A percentile compares a stretch with the other conserved stretches of the same genome.
Conservation (phyloP, 2,888 invertebrate genomes). For the Tupiocoris notatus region DNA sequence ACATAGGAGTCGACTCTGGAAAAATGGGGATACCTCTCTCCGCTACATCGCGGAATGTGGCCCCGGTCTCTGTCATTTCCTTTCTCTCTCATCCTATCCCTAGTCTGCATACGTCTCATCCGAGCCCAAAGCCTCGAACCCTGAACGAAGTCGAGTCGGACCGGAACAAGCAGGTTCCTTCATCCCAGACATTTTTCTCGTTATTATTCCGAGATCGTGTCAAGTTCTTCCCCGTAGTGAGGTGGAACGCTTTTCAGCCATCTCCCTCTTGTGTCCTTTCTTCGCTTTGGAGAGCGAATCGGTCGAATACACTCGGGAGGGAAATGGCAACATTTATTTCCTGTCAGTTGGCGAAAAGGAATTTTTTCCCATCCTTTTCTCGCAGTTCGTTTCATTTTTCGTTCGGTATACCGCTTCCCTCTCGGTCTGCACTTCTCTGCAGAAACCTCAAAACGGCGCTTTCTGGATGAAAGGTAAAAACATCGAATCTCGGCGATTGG, state of each 20-base stretch:
- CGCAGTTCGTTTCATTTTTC: neutral
- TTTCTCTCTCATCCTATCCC: no score
- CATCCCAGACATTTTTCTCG: slow-evolving; percentile 35
- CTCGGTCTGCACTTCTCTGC: neutral
- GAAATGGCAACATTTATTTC: slow-evolving; percentile 45
- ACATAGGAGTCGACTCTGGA: neutral
- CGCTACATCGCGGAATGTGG: slow-evolving; percentile 21
- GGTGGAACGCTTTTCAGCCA: neutral
- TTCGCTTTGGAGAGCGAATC: slow-evolving; percentile 33
- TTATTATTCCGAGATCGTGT: slow-evolving; percentile 40
- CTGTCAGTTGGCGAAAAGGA: slow-evolving; percentile 37
- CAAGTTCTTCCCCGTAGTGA: neutral
- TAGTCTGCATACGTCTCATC: neutral
- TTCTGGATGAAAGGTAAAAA: neutral
- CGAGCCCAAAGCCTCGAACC: neutral
- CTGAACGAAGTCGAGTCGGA: neutral
- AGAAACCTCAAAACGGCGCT: neutral
- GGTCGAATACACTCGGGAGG: slow-evolving; percentile 37
- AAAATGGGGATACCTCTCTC: slow-evolving; percentile 6
- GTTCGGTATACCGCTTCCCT: neutral
- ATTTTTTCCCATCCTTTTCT: slow-evolving; percentile 5
- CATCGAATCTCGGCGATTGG: neutral
- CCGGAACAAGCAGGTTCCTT: neutral
- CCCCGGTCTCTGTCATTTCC: neutral
- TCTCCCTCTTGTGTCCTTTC: slow-evolving; percentile 1